Conservation (phyloP, 37 sponge, comb jelly and placozoan species). For the Dysidea cf. avara region DNA sequence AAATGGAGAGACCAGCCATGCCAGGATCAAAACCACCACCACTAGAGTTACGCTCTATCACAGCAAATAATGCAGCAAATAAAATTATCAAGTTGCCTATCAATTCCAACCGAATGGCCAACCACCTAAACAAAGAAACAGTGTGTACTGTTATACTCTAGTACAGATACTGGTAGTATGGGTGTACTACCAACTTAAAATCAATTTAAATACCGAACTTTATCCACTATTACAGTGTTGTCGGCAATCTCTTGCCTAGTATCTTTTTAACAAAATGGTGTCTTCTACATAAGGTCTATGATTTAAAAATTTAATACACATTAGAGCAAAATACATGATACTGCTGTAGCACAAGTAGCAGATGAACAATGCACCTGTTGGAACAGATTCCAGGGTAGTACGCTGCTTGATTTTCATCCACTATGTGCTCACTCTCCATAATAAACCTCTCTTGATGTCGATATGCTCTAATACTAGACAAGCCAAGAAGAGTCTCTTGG, state of each 20-base stretch:
- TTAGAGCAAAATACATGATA: too few relatives aligned
- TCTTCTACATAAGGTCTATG: too few relatives aligned
- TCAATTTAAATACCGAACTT: too few relatives aligned
- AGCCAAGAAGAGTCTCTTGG: slow-evolving; percentile 88
- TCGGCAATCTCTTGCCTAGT: too few relatives aligned
- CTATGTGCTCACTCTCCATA: slow-evolving; percentile 70
- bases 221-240: too few relatives aligned
- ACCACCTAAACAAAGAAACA: slow-evolving; percentile 65
- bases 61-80: slow-evolving; percentile 93
- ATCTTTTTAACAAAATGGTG: too few relatives aligned
- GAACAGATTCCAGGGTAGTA: slow-evolving; percentile 88
- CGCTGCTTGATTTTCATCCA: slow-evolving; percentile 91
- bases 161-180: too few relatives aligned
- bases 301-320: too few relatives aligned
- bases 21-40: slow-evolving; percentile 29
- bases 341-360: too few relatives aligned
- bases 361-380: slow-evolving; percentile 85
- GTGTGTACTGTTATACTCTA: too few relatives aligned
- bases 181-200: too few relatives aligned
- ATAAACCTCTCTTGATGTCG: slow-evolving; percentile 70
- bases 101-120: slow-evolving; percentile 92
- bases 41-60: slow-evolving; percentile 47
- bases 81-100: slow-evolving; percentile 88
- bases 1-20: slow-evolving; percentile 85
- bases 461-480: slow-evolving; percentile 91